Base-by-base conservation (phyloP, 2,797 vertebrate species). In the Octomys mimax region DNA sequence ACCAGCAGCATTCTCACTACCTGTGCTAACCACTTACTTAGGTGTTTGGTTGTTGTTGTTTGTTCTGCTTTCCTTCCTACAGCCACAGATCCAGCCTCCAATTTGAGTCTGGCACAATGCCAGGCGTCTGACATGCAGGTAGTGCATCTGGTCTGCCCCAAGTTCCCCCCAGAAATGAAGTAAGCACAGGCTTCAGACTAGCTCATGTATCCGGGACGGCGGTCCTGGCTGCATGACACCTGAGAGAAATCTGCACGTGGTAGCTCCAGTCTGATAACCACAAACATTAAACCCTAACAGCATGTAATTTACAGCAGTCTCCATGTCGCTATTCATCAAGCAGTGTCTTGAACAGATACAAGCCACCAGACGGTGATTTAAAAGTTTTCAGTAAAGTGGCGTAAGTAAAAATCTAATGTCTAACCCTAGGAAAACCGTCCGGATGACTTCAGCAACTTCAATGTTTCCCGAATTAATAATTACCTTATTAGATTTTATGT, bases 401-500 rank as follows among this genome's bases (percentile, higher is more conserved):
- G 54, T 70, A n/a, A 90, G 39, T 89, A 94, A 86, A 36, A 89
- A 89, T 71, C 70, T 24, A 93, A 93, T 39, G 61, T 22, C 71
- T 83, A 92, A 33, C 18, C 18, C 2, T 73, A 18, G 68, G 16
- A 5, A 91, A 86, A 86, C 5, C 31, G 66, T 21, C 13, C 92
- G 28, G 24, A 57, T 64, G 11, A 1, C 80, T 80, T 68, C 52
- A 36, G 73, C 12, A 83, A 82, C 9, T 71, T 95, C 75, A 54
- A 16, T 79, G 86, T 91, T 92, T 94, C 33, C 28, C 46, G 52
- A 96, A 71, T 90, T 87, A 82, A 85, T 90, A 52, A 54, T 46
- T 59, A 64, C n/a, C 22, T 84, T 88, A 54, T 71, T 36, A 81
- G 62, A 89, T 62, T 39, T 75, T 75, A 49, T 4, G 10, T 22